A percentile compares a stretch with the other conserved stretches of the same genome.
Evolutionary conservation across 2,113 vertebrate species (phyloP).

Genomic region (Anguilla japonica): DNA sequence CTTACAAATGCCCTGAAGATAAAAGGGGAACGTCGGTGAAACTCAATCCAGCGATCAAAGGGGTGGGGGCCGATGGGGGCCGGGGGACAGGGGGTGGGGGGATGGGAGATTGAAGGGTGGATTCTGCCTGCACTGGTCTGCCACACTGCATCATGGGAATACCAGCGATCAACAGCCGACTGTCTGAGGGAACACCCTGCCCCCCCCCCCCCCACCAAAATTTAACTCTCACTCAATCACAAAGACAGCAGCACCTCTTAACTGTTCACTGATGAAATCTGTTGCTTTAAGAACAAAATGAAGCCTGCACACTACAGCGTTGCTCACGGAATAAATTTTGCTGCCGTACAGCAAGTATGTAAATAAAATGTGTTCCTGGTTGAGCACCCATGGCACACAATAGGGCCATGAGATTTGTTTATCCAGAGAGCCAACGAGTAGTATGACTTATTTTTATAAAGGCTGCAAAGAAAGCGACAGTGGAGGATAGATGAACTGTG

Average conservation of each 20-base stretch:
- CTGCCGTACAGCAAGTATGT: too few relatives aligned
- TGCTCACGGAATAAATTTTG: too few relatives aligned
- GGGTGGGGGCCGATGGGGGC: slow-evolving; percentile 50
- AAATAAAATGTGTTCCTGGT: too few relatives aligned
- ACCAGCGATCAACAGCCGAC: slow-evolving; percentile 67
- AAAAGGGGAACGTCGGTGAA: slow-evolving; percentile 71
- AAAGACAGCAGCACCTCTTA: not conserved
- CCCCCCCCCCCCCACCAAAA: slow-evolving; percentile 33
- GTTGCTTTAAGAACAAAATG: too few relatives aligned
- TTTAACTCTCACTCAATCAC: not conserved
- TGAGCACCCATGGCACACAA: too few relatives aligned
- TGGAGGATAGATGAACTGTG: not conserved
- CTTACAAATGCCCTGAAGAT: slow-evolving; percentile 67
- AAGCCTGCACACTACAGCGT: too few relatives aligned
- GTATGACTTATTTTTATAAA: not conserved
- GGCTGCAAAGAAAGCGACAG: not conserved
- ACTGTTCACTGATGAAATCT: too few relatives aligned
- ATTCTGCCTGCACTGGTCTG: slow-evolving; percentile 60
- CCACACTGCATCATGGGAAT: slow-evolving; percentile 62
- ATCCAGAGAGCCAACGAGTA: not conserved
- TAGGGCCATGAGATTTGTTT: not conserved
- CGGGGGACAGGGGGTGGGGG: slow-evolving; percentile 36
- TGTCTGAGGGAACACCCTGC: slow-evolving; percentile 37
- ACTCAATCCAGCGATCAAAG: slow-evolving; percentile 75
- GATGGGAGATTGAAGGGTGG: not conserved